Evolutionary conservation across 2,797 vertebrate genomes (phyloP), one percentile per base, ranked within the genome.

Genomic region (Threskiornis aethiopicus): DNA sequence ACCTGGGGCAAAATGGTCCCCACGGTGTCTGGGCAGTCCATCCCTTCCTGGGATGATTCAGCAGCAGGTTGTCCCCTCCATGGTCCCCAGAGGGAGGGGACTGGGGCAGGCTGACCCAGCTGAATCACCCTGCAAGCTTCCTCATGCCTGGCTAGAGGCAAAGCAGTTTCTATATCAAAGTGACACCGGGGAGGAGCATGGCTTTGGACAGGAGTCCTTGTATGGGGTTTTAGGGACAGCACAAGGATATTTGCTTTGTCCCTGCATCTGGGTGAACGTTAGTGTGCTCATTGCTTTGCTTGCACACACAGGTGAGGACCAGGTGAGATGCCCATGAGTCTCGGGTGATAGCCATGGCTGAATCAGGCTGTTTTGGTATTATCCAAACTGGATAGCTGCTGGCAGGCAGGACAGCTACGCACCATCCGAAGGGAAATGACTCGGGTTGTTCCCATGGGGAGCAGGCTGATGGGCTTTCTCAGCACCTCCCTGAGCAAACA

Each of bases 261-360:
- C 15, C 33, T n/a, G 46, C 44, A 24, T 21, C 66, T 25, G n/a
- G 55, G 35, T 18, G 33, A 37, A 37, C 1, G 0, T 11, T 33
- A 25, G 46, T 6, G 25, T 5, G 17, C 22, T 29, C n/a, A 24
- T 22, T 13, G n/a, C 52, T 73, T 47, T 21, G 25, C 44, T 47
- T 2, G 2, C 35, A 22, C 26, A 22, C 3, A 6, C 31, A 13
- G 47, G 41, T 55, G 75, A 64, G 57, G 31, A 42, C 17, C 35
- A 29, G 33, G 24, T 26, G 59, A 46, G 52, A 33, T 31, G 25
- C 16, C 44, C 33, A n/a, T 0, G 2, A 52, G 61, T 17, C 72
- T 46, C 1, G 13, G n/a, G 33, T 1, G 6, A 29, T 13, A 64
- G 6, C 19, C 1, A 5, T 3, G 24, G 39, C 52, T 46, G 39